Evolutionary conservation across 2,113 vertebrate genomes (phyloP), one percentile per base, ranked within the genome.

Genomic region (Lanius collurio): DNA sequence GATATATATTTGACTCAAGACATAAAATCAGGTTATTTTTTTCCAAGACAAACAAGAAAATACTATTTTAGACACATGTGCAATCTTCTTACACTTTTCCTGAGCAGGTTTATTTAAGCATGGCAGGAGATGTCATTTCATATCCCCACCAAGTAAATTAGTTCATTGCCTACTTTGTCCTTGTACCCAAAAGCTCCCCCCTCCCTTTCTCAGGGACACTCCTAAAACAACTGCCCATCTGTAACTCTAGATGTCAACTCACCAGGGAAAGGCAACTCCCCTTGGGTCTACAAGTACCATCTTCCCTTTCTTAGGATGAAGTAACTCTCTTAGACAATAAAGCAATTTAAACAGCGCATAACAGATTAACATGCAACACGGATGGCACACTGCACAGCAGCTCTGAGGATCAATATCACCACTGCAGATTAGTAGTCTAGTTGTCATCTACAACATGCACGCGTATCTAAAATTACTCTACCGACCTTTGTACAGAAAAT

Each of bases 41-140:
- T 91, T 91, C 70, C 63, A 70, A 57, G 49, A 93, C 9, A 88
- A 59, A 30, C 24, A 64, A 82, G 64, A 64, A 93, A 91, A 75
- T 55, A 80, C 73, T 80, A 65, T 86, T 95, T 44, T 56, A 94
- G 41, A 62, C 23, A 76, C 76, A 94, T 10, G 31, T 71, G 76
- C 80, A 77, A 76, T 68, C 41, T 81, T 75, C 49, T 84, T 52
- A 80, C 10, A 31, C 76, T 93, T 76, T 63, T 92, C 39, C 75
- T 47, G 74, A 81, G 69, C 86, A 39, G 87, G 77, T 71, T 77
- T 31, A 80, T 93, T 93, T 91, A 91, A 95, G 71, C 92, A 88
- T 90, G 71, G 92, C 75, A 87, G 87, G 94, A 92, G 92, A 97
- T 95, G 89, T 94, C 93, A 97, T 96, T 95, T 96, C 80, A 92